These are phyloP conservation scores for Sebastiscus albofasciatus DNA, from an alignment of 2,797 vertebrate genomes.

Conservation along the genomic window DNA sequence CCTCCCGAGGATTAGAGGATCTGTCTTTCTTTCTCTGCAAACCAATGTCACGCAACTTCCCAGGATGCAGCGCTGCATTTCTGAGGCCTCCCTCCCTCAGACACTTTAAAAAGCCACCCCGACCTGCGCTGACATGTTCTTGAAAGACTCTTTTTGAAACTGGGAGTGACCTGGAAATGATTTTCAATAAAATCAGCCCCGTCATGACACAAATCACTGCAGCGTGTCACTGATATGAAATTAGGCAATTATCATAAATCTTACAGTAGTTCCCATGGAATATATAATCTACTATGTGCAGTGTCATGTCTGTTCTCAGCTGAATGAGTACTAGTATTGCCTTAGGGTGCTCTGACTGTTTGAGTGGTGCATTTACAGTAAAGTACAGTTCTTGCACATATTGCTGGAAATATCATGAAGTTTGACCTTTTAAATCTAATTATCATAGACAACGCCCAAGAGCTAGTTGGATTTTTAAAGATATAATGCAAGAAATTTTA, in stretches of 20 bases:
- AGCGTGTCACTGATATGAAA: constrained; percentile 1
- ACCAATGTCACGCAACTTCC: constrained; percentile 58
- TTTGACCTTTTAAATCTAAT: background rate
- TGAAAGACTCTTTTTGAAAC: constrained; percentile 17
- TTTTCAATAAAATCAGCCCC: constrained; percentile 46
- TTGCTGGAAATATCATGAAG: background rate
- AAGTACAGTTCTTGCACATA: background rate
- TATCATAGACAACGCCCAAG: background rate
- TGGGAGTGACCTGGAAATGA: constrained; percentile 63
- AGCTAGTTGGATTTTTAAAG: background rate
- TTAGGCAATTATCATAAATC: background rate
- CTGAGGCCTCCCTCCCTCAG: constrained; percentile 46
- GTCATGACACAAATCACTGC: constrained; percentile 29
- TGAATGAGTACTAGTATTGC: background rate
- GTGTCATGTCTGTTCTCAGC: background rate
- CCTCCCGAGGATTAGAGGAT: constrained; percentile 53
- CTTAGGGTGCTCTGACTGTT: background rate
- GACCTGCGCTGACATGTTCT: constrained; percentile 65
- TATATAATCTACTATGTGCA: background rate
- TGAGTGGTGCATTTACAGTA: background rate
- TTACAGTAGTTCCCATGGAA: background rate
- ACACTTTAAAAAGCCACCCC: constrained; percentile 44
- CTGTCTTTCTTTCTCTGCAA: constrained; percentile 42
- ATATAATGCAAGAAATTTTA: background rate
- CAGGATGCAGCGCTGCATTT: constrained; percentile 53